phyloP scores from a whole-genome alignment of 2,888 invertebrate species.

The Lasiommata megera region DNA sequence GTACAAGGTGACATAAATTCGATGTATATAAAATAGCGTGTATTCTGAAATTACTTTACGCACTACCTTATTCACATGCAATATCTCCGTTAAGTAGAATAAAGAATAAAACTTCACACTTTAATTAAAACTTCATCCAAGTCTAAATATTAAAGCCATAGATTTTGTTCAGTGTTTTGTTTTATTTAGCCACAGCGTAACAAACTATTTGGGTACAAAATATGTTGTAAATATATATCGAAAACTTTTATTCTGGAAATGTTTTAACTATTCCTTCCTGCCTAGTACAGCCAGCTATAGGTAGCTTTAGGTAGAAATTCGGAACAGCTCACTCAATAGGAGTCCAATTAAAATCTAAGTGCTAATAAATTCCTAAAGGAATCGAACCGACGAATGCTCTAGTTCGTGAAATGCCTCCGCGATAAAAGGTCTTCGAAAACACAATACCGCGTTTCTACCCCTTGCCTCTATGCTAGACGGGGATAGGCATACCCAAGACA shows the following conservation, averaged over 20 bases:
- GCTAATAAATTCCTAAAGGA: conserved; percentile 76
- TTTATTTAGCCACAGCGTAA: background rate
- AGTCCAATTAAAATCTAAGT: conserved; percentile 74
- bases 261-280: conserved; percentile 22
- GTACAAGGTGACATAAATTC: too few species aligned
- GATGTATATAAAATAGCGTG: too few species aligned
- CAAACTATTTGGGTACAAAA: background rate
- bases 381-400: conserved; percentile 70
- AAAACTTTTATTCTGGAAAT: conserved; percentile 1
- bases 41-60: too few species aligned
- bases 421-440: conserved; percentile 80
- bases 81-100: too few species aligned
- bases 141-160: too few species aligned
- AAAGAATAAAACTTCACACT: too few species aligned
- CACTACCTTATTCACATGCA: too few species aligned
- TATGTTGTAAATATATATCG: background rate
- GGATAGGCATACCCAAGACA: conserved; percentile 73
- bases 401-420: conserved; percentile 72
- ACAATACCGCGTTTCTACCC: conserved; percentile 72
- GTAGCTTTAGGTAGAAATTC: conserved; percentile 31
- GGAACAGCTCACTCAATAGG: conserved; percentile 51
- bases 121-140: too few species aligned
- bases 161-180: too few species aligned
- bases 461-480: conserved; percentile 57
- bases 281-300: conserved; percentile 10